phyloP scores from a whole-genome alignment of 2,888 invertebrate genomes.

The Cryptocephalus moraei region DNA sequence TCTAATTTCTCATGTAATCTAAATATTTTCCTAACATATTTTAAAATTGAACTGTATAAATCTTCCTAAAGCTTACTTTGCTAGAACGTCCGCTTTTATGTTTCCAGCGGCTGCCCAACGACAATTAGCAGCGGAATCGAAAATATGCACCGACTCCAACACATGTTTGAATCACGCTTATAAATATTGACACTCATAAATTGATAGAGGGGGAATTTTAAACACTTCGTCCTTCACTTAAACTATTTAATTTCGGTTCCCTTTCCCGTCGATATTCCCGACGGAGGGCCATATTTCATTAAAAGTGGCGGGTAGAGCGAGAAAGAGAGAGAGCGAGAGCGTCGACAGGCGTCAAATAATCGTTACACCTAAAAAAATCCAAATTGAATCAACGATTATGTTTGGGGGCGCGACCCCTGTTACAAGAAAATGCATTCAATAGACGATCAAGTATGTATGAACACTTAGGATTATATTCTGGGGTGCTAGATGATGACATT shows the following conservation, averaged over 20 bases:
- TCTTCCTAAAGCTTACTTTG: no score
- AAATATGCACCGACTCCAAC: constrained; percentile 17
- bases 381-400: constrained; percentile 60
- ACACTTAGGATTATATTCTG: constrained; percentile 35
- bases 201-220: constrained; percentile 26
- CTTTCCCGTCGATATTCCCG: constrained; percentile 26
- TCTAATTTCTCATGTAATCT: no score
- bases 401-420: constrained; percentile 38
- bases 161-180: constrained; percentile 24
- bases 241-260: constrained; percentile 35
- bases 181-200: constrained; percentile 28
- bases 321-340: constrained; percentile 2
- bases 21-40: no score
- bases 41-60: no score
- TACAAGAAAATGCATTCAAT: constrained; percentile 36
- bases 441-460: constrained; percentile 38
- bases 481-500: constrained; percentile 29
- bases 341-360: constrained; percentile 38
- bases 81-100: no score
- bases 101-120: no score
- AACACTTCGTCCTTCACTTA: constrained; percentile 31
- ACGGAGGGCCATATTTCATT: constrained; percentile 37
- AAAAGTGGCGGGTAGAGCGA: constrained; percentile 25
- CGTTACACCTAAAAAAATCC: constrained; percentile 46
- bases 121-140: no score